Base-by-base conservation (phyloP, 2,888 invertebrate genomes). In the Notodonta ziczac region DNA sequence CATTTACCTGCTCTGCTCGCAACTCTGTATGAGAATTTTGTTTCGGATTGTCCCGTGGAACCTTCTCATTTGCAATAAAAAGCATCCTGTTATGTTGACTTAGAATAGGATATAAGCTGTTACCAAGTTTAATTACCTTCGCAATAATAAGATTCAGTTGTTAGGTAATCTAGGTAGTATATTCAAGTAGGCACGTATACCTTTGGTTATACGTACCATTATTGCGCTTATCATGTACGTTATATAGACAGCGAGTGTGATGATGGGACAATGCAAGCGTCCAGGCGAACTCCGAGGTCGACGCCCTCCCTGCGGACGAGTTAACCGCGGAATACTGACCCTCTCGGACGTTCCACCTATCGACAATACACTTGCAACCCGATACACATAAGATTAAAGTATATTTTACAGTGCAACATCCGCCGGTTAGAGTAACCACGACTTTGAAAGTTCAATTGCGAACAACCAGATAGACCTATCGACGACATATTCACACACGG, bases 301-400 rank as follows among this genome's bases (percentile, higher is more conserved):
- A 82, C 80, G 91, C 76, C 89, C 90, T 81, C 76, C 89, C 90
- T 81, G 72, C 78, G 80, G 84, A 82, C 84, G 84, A 85, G 84
- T 82, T 82, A 84, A 84, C 83, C 80, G 82, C 82, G 81, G 88
- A 85, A 86, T 87, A 89, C 85, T 88, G 89, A 90, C 89, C 88
- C 83, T 84, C 80, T 78, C 75, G 74, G 71, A 75, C 44, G 56
- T 44, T 70, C 73, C 72, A 67, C 72, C 70, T 63, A 66, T 69
- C 69, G 76, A 74, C 74, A 77, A 73, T 73, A 75, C 75, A 80
- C 67, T 77, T 72, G 57, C 73, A 74, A 81, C 83, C 74, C 66
- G 72, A 76, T 71, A 65, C 64, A 67, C 68, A 72, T 66, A 54
- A 70, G 65, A 67, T 69, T 78, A 81, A 70, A 77, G 82, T 68